Base-by-base conservation (phyloP, 2,888 invertebrate species). In the Lomographa bimaculata region DNA sequence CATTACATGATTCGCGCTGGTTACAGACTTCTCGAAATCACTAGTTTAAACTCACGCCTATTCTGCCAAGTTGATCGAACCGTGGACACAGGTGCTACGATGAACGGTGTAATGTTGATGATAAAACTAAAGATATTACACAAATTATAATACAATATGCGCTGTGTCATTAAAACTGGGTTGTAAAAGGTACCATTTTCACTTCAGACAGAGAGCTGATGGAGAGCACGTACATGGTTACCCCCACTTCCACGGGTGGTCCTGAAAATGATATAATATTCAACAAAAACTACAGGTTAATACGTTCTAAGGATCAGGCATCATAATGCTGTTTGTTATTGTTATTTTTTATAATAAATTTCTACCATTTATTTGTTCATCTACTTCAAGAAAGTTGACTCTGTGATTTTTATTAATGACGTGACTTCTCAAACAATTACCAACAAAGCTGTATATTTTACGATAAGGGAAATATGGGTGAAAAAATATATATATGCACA, bases 191-290 rank as follows among this genome's bases (percentile, higher is more conserved):
- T 85, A 87, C 89, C 89, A 95, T 95, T 91, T 94, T 93, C 79
- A 94, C 95, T 93, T 95, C 95, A 82, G 94, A 94, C 77, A 95
- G 93, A 77, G 94, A 94, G 90, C 94, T 94, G 91, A 95, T 95
- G 89, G 94, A 94, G 86, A 94, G 93, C 89, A 95, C 94, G 92
- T 94, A 94, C 92, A 95, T 94, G 86, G 95, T 94, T 83, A 95
- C 94, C 79, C 94, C 94, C 79, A 95, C 94, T 87, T 94, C 94
- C 81, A 95, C 95, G 69, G 95, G 94, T 81, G 92, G 92, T 90
- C 93, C 94, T 94, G 92, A 90, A 92, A 92, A 82, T 68, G 79
- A 84, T 69, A 85, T 60, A 83, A 79, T 62, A 78, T 63, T 80
- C 66, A 76, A 65, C 63, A 70, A 63, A n/a, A n/a, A 65, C 64